Evolutionary conservation across 2,113 vertebrate genomes (phyloP).

Genomic region (Sprattus sprattus): DNA sequence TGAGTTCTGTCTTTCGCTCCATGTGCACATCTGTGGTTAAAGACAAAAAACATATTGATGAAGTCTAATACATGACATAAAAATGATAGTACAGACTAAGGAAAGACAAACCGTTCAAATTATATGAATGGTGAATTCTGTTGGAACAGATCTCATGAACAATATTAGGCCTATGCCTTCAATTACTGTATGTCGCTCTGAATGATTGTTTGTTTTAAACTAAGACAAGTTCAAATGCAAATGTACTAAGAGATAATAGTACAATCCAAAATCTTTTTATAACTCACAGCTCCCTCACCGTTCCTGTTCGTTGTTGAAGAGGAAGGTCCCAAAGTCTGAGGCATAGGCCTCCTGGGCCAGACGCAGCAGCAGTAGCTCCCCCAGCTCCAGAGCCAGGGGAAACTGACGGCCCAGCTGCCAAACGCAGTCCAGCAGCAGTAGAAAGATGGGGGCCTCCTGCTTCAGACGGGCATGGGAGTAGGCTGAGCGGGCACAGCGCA

Average conservation of each 20-base stretch:
- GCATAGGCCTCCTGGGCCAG: constrained; percentile 79
- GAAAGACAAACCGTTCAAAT: too few relatives aligned
- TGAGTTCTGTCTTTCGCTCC: constrained; percentile 76
- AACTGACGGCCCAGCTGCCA: constrained; percentile 86
- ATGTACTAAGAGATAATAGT: background rate
- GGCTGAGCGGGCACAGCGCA: constrained; percentile 76
- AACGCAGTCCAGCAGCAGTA: constrained; percentile 85
- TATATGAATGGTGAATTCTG: background rate
- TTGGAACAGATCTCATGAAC: background rate
- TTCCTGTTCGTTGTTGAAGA: constrained; percentile 82
- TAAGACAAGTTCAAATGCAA: background rate
- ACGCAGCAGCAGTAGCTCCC: constrained; percentile 76
- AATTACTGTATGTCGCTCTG: background rate
- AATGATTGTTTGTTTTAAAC: background rate
- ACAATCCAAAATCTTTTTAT: background rate
- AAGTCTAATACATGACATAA: background rate
- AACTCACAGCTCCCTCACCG: constrained; percentile 57
- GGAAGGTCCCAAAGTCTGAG: constrained; percentile 82
- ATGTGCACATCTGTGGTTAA: constrained; percentile 65
- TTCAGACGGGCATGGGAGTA: constrained; percentile 74
- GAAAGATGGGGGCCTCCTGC: constrained; percentile 79
- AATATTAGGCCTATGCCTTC: background rate
- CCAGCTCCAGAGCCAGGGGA: constrained; percentile 79
- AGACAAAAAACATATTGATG: background rate
- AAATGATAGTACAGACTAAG: background rate